Evolutionary conservation across 1,140 invertebrate species (phyloP), one percentile per base, ranked within the genome.

Genomic region (Zeugodacus cucurbitae): DNA sequence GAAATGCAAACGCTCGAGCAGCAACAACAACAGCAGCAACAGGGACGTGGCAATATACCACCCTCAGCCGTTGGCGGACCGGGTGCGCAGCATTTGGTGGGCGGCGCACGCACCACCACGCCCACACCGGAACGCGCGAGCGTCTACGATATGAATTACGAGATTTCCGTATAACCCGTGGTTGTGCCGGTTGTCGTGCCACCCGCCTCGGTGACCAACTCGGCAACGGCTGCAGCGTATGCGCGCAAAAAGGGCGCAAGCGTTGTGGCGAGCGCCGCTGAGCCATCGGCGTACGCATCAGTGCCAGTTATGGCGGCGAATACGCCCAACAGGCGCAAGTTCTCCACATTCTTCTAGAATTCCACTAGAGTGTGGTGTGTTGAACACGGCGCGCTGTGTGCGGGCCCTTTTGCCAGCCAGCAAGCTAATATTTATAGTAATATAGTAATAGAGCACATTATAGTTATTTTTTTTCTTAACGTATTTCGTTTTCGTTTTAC

Each of bases 91-190:
- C 89, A 58, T 64, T 88, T 34, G 54, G 89, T 89, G 70, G 89
- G 62, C 20, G 88, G 89, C 87, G 91, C 89, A 88, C 90, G 91
- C 86, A 92, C 89, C 88, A 94, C 94, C 87, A 95, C 96, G 32
- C 95, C 96, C 34, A 97, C 96, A n/a, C 96, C 96, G 37, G 97
- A 98, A 92, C 96, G 97, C 89, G 96, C 96, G 89, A 98, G 97
- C 94, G 96, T 98, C 88, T 98, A 98, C 93, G 98, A 98, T 94
- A 98, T 98, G 96, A 98, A 98, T 94, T 98, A 98, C 94, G 98
- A 99, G 94, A 98, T 98, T 94, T 98, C 98, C 88, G 98, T 98
- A 93, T 93, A 93, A 93, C 92, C 92, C 91, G 92, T 93, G 91
- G 91, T 92, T 90, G 91, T 92, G 89, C 92, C 92, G 58, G 91